A percentile compares a stretch with the other conserved stretches of the same genome.
phyloP scores from a whole-genome alignment of 1,140 invertebrate genomes.

The Cepaea nemoralis region DNA sequence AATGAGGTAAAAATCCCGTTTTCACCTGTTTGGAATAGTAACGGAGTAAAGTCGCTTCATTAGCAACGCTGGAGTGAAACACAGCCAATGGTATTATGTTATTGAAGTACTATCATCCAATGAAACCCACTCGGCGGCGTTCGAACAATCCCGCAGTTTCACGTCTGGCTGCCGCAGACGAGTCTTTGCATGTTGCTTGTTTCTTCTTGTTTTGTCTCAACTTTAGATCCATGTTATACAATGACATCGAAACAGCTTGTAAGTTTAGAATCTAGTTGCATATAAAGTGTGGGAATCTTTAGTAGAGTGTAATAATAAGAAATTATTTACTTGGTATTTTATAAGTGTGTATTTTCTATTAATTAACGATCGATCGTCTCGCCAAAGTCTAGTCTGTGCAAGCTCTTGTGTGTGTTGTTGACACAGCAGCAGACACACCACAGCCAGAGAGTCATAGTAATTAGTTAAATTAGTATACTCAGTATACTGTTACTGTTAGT shows the following conservation, averaged over 20 bases:
- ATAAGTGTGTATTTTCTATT: no score
- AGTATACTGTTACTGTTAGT: no score
- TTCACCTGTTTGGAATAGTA: background rate
- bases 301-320: no score
- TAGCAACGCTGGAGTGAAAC: background rate
- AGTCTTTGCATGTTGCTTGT: background rate
- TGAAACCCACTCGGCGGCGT: background rate
- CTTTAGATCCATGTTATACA: background rate
- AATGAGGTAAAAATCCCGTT: no score
- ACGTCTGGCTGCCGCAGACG: background rate
- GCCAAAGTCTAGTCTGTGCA: no score
- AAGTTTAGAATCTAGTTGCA: background rate
- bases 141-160: conserved; percentile 19
- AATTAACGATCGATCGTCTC: no score
- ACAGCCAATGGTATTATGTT: background rate
- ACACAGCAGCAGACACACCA: no score
- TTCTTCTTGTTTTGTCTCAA: background rate
- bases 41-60: conserved; percentile 17
- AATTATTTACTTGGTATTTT: no score
- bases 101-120: background rate
- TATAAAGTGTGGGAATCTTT: background rate
- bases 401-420: no score
- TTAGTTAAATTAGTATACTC: no score
- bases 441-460: no score
- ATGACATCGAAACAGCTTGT: background rate